Evolutionary conservation across 1,140 invertebrate genomes (phyloP).

Genomic region (Drosophila kanapiae): DNA sequence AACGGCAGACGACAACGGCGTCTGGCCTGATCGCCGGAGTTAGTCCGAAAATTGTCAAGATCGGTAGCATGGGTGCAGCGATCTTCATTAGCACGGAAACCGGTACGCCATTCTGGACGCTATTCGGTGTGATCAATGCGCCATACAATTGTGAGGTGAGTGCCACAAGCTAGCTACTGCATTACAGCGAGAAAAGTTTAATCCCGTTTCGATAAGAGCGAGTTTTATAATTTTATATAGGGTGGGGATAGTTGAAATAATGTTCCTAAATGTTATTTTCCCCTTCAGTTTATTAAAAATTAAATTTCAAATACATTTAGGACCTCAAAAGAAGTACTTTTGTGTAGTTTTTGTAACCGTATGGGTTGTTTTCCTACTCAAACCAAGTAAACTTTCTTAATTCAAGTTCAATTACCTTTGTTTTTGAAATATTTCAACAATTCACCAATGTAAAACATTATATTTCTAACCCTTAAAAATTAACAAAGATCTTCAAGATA

Average conservation of each 20-base stretch:
- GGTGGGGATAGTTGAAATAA: no score
- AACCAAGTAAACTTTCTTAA: no score
- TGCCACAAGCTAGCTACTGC: conserved; percentile 17
- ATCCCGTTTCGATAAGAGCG: neutral
- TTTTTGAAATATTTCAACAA: neutral
- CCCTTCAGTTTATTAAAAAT: no score
- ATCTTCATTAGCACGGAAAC: conserved; percentile 86
- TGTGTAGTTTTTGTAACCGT: no score
- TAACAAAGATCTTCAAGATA: no score
- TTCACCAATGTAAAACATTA: neutral
- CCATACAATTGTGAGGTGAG: conserved; percentile 87
- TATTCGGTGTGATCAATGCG: conserved; percentile 86
- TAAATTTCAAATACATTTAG: no score
- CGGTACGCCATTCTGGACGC: conserved; percentile 87
- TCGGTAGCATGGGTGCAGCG: conserved; percentile 89
- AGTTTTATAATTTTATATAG: no score
- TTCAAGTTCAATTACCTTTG: no score
- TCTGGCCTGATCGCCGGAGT: conserved; percentile 86
- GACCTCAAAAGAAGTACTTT: no score
- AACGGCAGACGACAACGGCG: conserved; percentile 60
- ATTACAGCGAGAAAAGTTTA: neutral
- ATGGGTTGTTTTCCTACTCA: no score
- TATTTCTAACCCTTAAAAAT: no score
- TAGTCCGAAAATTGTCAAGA: conserved; percentile 89
- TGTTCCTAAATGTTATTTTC: no score